Base-by-base conservation (phyloP, 1,140 invertebrate species). In the Drosophila insularis region DNA sequence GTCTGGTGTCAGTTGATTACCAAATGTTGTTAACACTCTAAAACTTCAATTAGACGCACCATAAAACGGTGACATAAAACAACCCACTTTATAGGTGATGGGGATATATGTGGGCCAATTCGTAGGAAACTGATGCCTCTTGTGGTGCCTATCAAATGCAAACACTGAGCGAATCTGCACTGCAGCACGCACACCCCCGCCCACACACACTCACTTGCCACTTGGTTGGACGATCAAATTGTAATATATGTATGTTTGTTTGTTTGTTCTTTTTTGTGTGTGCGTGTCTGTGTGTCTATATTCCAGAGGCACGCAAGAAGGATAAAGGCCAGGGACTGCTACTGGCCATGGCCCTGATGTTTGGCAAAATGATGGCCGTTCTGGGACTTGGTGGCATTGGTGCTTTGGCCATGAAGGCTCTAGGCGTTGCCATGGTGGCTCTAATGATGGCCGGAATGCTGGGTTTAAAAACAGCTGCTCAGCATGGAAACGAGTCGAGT, bases 391-490 rank as follows among this genome's bases (percentile, higher is more conserved):
- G 95, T 55, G 95, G 94, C 3, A 89, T 96, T 7, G 95, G 94
- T 68, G 92, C 95, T 4, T 77, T 96, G 1, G 95, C 95, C 6
- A 95, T 96, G 95, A 96, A 96, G 92, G 94, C 94, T 6, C 76
- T 94, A 55, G 93, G 93, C 54, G 93, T 94, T 17, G 95, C 95
- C 31, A 94, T 95, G 4, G 80, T 96, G 56, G 96, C 96, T 1
- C 87, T 96, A 21, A 94, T 96, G 94, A 92, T 96, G 54, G 95
- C 95, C 17, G 92, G 95, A 4, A 94, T 96, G 39, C 93, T 96
- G 2, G 95, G 95, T 6, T 92, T 95, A 4, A 96, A 96, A 92
- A 95, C 96, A 56, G 91, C 96, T 13, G 90, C 94, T 0, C 93
- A 94, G 14, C 92, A 92, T n/a, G 93, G 93, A 19, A 93, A 94